Evolutionary conservation across 1,140 invertebrate genomes (phyloP), one percentile per base, ranked within the genome.

Genomic region (Belonocnema kinseyi): DNA sequence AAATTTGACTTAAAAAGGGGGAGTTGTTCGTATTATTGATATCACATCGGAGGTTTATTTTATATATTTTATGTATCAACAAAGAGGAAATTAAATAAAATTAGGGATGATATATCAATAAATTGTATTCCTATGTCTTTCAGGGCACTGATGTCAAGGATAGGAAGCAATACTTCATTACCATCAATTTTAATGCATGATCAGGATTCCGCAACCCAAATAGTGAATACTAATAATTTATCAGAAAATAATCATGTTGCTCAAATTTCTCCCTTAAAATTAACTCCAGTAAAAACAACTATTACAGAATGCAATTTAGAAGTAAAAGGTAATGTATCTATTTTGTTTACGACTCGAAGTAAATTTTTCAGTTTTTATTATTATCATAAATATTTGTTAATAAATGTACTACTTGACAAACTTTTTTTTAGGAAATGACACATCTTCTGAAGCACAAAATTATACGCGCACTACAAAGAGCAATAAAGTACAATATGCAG

Each of bases 141-240:
- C 50, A 90, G 88, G 26, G 88, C 88, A 17, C 78, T 91, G 12
- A 85, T 91, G 53, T 82, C 84, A 13, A 87, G 88, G 12, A 85
- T 91, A n/a, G 90, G 89, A 72, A 90, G 90, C 74, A 91, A 90
- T 80, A 86, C 88, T 82, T 90, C 90, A 13, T 76, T 91, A 16
- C 88, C 89, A 7, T 87, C 88, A 5, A 89, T 86, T 50, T 86
- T 89, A 5, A 82, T 83, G 5, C 88, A 89, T 46, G 89, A 90
- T 50, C 88, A 88, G 46, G 88, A 90, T 66, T 83, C 85, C 52
- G 12, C 54, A 53, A 46, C 40, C 7, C 40, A 73, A 52, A 51
- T n/a, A 71, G 21, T 53, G 46, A 56, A 54, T 33, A 2, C 26
- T 33, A 33, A 2, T 46, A 58, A 54, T 16, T 12, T 53, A 74